Evolutionary conservation across 2,113 vertebrate genomes (phyloP).

Genomic region (Paramormyrops kingsleyae): DNA sequence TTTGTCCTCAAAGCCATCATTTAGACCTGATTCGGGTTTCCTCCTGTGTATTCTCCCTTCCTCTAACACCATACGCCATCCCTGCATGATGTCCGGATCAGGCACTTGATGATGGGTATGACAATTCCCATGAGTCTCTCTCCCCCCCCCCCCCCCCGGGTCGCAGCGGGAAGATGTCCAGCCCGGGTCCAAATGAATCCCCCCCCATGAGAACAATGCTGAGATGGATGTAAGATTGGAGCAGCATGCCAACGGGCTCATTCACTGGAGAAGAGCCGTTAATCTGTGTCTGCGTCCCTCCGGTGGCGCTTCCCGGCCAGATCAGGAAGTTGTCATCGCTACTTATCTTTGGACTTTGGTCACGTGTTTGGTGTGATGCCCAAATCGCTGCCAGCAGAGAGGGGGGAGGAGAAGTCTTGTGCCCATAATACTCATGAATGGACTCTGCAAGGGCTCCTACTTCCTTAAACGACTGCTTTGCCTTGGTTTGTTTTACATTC

Average conservation of each 20-base stretch:
- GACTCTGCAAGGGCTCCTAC: neutral
- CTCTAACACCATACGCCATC: constrained; percentile 21
- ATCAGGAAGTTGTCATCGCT: constrained; percentile 52
- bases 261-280: neutral
- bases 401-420: neutral
- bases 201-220: constrained; percentile 45
- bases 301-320: constrained; percentile 50
- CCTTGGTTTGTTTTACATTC: neutral
- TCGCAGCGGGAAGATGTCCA: neutral
- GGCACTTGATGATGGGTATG: neutral
- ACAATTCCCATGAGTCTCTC: neutral
- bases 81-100: neutral
- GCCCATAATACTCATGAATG: neutral
- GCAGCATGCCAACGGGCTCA: neutral
- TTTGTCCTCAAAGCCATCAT: constrained; percentile 35
- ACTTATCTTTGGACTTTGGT: constrained; percentile 50
- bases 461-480: neutral
- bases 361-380: constrained; percentile 21
- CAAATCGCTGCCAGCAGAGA: constrained; percentile 18
- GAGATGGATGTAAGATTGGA: constrained; percentile 47
- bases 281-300: constrained; percentile 41
- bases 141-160: neutral
- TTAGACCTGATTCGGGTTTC: constrained; percentile 34
- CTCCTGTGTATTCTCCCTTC: constrained; percentile 27
- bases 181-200: constrained; percentile 19